Conservation (phyloP, 2,888 invertebrate species). For the Nebria salina region DNA sequence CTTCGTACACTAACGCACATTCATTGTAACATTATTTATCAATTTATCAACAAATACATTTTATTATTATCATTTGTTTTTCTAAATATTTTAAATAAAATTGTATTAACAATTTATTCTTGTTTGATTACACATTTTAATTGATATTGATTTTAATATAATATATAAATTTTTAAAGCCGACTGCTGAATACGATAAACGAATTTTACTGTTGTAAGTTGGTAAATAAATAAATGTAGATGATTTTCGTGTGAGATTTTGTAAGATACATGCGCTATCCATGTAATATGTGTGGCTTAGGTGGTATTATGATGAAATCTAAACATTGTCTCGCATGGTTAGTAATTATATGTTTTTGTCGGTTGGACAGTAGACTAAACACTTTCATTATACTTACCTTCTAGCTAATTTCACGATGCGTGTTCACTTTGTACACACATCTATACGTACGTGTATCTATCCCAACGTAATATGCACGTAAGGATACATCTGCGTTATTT, state of each 20-base stretch:
- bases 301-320: constrained; percentile 31
- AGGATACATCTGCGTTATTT: constrained; percentile 32
- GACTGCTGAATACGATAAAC: too few relatives aligned
- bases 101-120: too few relatives aligned
- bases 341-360: constrained; percentile 38
- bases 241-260: not conserved
- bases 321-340: constrained; percentile 22
- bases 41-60: too few relatives aligned
- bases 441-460: too few relatives aligned
- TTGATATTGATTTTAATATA: too few relatives aligned
- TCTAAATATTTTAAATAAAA: too few relatives aligned
- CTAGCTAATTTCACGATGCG: constrained; percentile 37
- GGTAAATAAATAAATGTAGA: not conserved
- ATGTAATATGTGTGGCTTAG: not conserved
- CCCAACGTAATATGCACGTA: not conserved
- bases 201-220: too few relatives aligned
- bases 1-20: too few relatives aligned
- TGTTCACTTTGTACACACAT: constrained; percentile 17
- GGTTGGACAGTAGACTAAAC: constrained; percentile 43
- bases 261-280: not conserved
- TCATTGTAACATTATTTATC: too few relatives aligned
- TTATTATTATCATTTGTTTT: too few relatives aligned
- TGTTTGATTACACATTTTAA: too few relatives aligned
- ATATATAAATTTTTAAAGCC: too few relatives aligned
- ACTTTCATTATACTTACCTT: constrained; percentile 42